These are phyloP conservation scores for Xanthorhoe spadicearia DNA, from an alignment of 2,888 invertebrate genomes.

Conservation along the genomic window DNA sequence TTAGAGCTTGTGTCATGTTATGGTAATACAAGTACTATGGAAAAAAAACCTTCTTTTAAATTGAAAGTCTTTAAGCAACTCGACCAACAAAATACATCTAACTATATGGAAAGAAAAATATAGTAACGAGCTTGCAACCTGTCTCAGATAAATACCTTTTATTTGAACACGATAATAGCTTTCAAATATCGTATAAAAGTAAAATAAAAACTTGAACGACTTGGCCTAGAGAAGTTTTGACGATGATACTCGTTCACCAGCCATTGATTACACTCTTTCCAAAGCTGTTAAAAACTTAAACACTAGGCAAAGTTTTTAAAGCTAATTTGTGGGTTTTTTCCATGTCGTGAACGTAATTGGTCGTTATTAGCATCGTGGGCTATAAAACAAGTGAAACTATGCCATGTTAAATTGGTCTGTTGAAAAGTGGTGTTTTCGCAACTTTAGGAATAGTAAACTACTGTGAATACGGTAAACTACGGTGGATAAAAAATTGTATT, in stretches of 20 bases:
- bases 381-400: slow-evolving; percentile 24
- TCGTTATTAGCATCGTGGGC: slow-evolving; percentile 16
- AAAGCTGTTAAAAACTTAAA: slow-evolving; percentile 7
- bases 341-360: slow-evolving; percentile 21
- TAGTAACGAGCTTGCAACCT: background rate
- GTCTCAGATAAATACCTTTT: background rate
- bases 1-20: too few species aligned
- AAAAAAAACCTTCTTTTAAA: too few species aligned
- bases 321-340: slow-evolving; percentile 24
- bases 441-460: background rate
- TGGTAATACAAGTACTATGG: too few species aligned
- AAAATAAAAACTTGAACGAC: background rate
- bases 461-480: too few species aligned
- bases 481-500: too few species aligned
- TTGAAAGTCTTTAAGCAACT: too few species aligned
- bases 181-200: background rate
- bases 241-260: background rate
- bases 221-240: slow-evolving; percentile 2
- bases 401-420: slow-evolving; percentile 23
- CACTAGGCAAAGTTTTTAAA: slow-evolving; percentile 8
- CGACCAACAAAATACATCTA: background rate
- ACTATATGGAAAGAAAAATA: too few species aligned
- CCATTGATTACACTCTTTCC: background rate
- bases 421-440: slow-evolving; percentile 14
- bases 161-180: background rate